These are phyloP conservation scores for Cryptus armator DNA, from an alignment of 2,888 invertebrate genomes.

Conservation along the genomic window DNA sequence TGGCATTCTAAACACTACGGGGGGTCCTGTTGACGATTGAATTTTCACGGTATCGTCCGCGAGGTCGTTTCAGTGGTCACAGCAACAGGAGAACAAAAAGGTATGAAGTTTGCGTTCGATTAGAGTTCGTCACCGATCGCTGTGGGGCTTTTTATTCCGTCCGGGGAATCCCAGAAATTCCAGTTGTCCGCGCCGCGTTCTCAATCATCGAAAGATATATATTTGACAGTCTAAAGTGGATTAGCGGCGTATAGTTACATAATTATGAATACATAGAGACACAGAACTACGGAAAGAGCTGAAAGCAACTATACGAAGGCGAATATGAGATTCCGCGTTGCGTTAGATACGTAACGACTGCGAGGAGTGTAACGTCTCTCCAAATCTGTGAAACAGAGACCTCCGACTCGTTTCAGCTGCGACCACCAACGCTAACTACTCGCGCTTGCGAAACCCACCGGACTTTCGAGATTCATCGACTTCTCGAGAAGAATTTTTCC, in stretches of 20 bases:
- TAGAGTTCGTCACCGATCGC: background rate
- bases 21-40: too few relatives aligned
- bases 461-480: slow-evolving; percentile 31
- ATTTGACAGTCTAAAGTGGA: background rate
- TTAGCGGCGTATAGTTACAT: slow-evolving; percentile 20
- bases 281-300: background rate
- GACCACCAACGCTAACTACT: slow-evolving; percentile 12
- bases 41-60: background rate
- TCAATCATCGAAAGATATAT: background rate
- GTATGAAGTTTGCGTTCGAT: background rate
- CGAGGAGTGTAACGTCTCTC: background rate
- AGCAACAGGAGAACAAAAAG: background rate
- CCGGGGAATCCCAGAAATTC: slow-evolving; percentile 15
- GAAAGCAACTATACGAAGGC: slow-evolving; percentile 3
- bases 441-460: slow-evolving; percentile 32
- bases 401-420: slow-evolving; percentile 19
- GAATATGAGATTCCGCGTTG: slow-evolving; percentile 17
- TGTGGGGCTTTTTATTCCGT: background rate
- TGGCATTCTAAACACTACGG: too few relatives aligned
- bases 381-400: background rate
- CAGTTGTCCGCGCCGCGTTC: background rate
- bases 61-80: background rate
- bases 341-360: background rate
- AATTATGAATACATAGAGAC: background rate
- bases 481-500: slow-evolving; percentile 38